Conservation (phyloP, 1,140 invertebrate species). For the Anastrepha ludens region DNA sequence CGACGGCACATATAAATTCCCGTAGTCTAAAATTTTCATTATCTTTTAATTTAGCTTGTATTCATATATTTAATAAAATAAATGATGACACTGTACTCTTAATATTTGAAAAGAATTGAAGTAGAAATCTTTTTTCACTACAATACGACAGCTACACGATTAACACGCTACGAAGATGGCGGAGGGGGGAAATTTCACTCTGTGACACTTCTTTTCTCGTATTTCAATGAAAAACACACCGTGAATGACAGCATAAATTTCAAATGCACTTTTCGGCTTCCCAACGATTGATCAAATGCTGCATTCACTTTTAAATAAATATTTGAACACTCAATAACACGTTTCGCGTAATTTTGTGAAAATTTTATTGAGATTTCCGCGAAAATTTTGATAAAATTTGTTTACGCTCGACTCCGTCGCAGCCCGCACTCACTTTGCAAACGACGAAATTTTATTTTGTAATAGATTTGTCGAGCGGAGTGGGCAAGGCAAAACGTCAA, state of each 20-base stretch:
- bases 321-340: constrained; percentile 33
- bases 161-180: neutral
- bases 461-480: constrained; percentile 30
- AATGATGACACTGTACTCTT: neutral
- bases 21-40: neutral
- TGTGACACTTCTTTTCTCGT: constrained; percentile 52
- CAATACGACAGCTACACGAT: neutral
- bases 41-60: neutral
- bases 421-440: constrained; percentile 49
- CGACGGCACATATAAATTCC: neutral
- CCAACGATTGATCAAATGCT: neutral
- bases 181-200: constrained; percentile 47
- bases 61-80: neutral
- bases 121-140: constrained; percentile 2
- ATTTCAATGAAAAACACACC: constrained; percentile 34
- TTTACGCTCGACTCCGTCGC: constrained; percentile 46
- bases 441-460: constrained; percentile 44
- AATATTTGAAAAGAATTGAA: neutral
- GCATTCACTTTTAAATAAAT: constrained; percentile 40
- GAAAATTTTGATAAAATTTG: constrained; percentile 39
- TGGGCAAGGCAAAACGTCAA: constrained; percentile 17
- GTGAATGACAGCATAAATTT: constrained; percentile 16
- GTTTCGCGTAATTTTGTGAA: constrained; percentile 43
- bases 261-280: constrained; percentile 8
- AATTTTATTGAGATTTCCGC: constrained; percentile 45